Evolutionary conservation across 2,797 vertebrate genomes (phyloP), one percentile per base, ranked within the genome.

Genomic region (Channa striata): DNA sequence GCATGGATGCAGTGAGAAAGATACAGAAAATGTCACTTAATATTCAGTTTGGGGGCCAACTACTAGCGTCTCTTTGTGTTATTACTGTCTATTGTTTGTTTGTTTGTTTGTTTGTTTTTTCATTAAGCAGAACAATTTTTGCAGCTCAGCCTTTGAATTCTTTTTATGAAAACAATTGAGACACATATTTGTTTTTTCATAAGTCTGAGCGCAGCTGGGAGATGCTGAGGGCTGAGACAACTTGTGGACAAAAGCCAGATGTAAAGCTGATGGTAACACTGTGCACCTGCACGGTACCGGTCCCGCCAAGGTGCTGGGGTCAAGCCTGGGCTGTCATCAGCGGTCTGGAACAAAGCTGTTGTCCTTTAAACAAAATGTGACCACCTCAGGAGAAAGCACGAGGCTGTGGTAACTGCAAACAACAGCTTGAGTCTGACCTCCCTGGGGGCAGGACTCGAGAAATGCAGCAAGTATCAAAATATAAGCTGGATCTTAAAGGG

Each of bases 211-310:
- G 16, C 42, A 51, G 48, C 11, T 2, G 20, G 51, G 16, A 30
- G 64, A 58, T 53, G 33, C 21, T 19, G 46, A 42, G 14, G 23
- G 13, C 17, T 6, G 19, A 59, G 60, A 57, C 57, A 72, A 46
- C 30, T 30, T 60, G 62, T 73, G 83, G 72, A 86, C 46, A 51
- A 54, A 71, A 75, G 69, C 58, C 78, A 84, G 46, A 74, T 50
- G 49, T 76, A 65, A 82, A 71, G 62, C 69, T 46, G 72, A 77
- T 30, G 9, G 61, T 76, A 65, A 84, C 82, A 71, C 69, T 58
- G 66, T 82, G 82, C 90, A 85, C 89, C 87, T 92, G 86, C 75
- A 58, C 36, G 68, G 72, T 90, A 91, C 85, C 81, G 88, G 87
- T 78, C 81, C 61, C 16, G 20, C 57, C 43, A 19, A 40, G 61